Conservation (phyloP, 2,888 invertebrate species). For the Pollenia labialis region DNA sequence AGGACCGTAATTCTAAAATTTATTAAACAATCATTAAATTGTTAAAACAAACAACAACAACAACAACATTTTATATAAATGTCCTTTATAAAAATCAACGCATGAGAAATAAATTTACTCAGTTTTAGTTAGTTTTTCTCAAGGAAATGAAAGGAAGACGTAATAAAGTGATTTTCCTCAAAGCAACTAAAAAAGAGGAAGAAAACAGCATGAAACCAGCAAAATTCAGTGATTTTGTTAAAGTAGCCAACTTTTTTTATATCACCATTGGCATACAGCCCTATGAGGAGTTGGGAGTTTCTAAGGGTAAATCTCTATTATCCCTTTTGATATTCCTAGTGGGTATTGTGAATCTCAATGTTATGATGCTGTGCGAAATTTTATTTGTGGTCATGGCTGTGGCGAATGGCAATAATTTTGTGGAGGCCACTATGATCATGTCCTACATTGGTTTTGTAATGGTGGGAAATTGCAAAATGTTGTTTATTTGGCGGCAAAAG, state of each 20-base stretch:
- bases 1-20: background rate
- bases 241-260: conserved; percentile 79
- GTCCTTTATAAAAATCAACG: background rate
- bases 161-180: background rate
- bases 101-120: background rate
- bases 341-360: conserved; percentile 75
- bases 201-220: background rate
- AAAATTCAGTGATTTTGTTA: conserved; percentile 77
- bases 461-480: conserved; percentile 74
- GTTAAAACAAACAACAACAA: background rate
- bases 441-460: conserved; percentile 80
- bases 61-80: background rate
- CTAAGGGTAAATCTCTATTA: conserved; percentile 69
- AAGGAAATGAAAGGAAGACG: background rate
- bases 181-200: background rate
- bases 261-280: conserved; percentile 74
- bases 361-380: conserved; percentile 66
- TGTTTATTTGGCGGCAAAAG: conserved; percentile 78
- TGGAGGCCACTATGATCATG: conserved; percentile 78
- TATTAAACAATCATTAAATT: background rate
- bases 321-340: conserved; percentile 74
- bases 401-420: conserved; percentile 74
- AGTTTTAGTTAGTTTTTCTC: background rate
- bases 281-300: conserved; percentile 60
- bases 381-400: conserved; percentile 77